These are phyloP conservation scores for Heteromyza rotundicornis DNA, from an alignment of 2,888 invertebrate species.

Conservation along the genomic window DNA sequence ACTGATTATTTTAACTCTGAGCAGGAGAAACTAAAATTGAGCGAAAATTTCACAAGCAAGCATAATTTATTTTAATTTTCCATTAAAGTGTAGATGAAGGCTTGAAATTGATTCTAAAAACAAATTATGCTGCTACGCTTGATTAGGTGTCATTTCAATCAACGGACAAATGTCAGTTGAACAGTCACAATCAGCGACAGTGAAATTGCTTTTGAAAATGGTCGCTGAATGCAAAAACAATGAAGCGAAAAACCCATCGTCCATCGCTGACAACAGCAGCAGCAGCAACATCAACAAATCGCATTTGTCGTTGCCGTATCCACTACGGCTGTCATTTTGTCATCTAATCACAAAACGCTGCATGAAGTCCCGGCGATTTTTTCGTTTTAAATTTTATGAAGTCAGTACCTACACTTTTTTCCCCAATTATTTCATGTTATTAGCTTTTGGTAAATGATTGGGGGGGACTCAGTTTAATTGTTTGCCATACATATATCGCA, in stretches of 20 bases:
- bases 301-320: constrained; percentile 8
- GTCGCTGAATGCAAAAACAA: background rate
- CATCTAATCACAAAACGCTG: constrained; percentile 51
- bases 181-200: constrained; percentile 20
- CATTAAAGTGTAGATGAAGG: background rate
- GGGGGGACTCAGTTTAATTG: too few species aligned
- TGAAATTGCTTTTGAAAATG: constrained; percentile 18
- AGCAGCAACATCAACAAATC: constrained; percentile 10
- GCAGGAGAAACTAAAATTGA: too few species aligned
- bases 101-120: background rate
- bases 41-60: background rate
- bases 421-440: too few species aligned
- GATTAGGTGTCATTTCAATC: constrained; percentile 40
- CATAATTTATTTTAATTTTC: background rate
- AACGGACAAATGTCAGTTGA: constrained; percentile 19
- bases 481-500: too few species aligned
- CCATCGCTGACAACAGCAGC: background rate
- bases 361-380: constrained; percentile 46
- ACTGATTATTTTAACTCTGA: too few species aligned
- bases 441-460: background rate
- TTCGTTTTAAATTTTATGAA: too few species aligned
- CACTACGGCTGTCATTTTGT: constrained; percentile 30
- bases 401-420: too few species aligned
- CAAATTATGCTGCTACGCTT: constrained; percentile 29
- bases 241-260: background rate